A percentile compares a stretch with the other conserved stretches of the same genome.
Conservation (phyloP, 2,113 vertebrate species). For the Pipra filicauda region DNA sequence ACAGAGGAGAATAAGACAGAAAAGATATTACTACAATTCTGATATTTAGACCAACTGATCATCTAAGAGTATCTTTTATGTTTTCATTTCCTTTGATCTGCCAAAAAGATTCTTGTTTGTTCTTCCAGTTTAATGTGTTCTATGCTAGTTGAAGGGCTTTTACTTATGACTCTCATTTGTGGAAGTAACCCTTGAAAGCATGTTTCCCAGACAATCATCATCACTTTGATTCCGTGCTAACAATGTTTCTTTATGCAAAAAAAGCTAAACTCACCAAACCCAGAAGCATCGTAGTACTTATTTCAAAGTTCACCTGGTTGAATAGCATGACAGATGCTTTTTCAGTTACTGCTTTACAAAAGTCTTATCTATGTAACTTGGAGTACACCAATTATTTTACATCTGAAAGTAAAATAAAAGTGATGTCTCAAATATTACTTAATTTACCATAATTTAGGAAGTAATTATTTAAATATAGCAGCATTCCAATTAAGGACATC, state of each 20-base stretch:
- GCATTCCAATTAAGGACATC: background rate
- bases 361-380: background rate
- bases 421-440: background rate
- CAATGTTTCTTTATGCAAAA: constrained; percentile 6
- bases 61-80: constrained; percentile 46
- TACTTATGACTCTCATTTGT: background rate
- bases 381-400: background rate
- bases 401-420: background rate
- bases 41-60: constrained; percentile 50
- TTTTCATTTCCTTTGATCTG: constrained; percentile 19
- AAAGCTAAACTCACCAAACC: background rate
- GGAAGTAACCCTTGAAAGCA: constrained; percentile 10
- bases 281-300: fast-evolving
- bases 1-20: background rate
- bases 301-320: background rate
- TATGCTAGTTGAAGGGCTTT: background rate
- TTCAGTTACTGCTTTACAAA: background rate
- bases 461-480: background rate
- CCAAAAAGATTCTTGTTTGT: constrained; percentile 17
- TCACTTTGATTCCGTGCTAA: constrained; percentile 22
- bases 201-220: background rate
- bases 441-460: background rate
- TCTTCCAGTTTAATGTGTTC: constrained; percentile 18
- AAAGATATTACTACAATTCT: constrained; percentile 37
- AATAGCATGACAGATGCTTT: background rate